Evolutionary conservation across 2,888 invertebrate genomes (phyloP), one percentile per base, ranked within the genome.

Genomic region (Agrotis ipsilon): DNA sequence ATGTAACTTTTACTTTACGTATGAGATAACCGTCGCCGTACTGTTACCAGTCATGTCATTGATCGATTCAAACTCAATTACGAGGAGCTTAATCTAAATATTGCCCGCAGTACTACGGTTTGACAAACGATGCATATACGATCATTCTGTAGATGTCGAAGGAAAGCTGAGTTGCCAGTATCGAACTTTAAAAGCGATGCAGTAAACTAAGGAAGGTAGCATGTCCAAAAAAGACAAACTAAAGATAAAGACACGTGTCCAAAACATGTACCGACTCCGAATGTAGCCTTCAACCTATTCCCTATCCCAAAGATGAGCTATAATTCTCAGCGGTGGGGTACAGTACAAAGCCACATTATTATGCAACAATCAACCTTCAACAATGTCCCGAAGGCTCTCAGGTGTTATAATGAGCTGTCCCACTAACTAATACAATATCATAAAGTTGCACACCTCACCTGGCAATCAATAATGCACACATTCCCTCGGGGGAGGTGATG

Each of bases 401-500:
- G 3, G 43, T 13, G 52, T 32, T 46, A 24, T 21, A 49, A 72
- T 21, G 51, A 57, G 19, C 48, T 32, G 49, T 18, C 55, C 39
- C 59, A 52, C 46, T 24, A n/a, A 46, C 19, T 52, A 57, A 60
- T 18, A 39, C 45, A 39, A 52, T 62, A 49, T 54, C 57, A 69
- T 80, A 70, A 54, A 39, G 39, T 57, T 69, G 81, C 63, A 69
- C 64, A 76, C 45, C 52, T 54, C 45, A 57, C 58, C 61, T 24
- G 45, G 16, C 24, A 79, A 79, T 79, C 82, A 79, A 81, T 81
- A 81, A 62, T 81, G 78, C 78, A 79, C 58, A 63, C 54, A 67
- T 61, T 81, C 72, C 68, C 82, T 55, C 46, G 46, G 78, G 72
- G 39, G 57, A 32, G 21, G 14, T 11, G 6, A 9, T 81, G 59